phyloP scores from a whole-genome alignment of 2,113 vertebrate species.

The Eretmochelys imbricata region DNA sequence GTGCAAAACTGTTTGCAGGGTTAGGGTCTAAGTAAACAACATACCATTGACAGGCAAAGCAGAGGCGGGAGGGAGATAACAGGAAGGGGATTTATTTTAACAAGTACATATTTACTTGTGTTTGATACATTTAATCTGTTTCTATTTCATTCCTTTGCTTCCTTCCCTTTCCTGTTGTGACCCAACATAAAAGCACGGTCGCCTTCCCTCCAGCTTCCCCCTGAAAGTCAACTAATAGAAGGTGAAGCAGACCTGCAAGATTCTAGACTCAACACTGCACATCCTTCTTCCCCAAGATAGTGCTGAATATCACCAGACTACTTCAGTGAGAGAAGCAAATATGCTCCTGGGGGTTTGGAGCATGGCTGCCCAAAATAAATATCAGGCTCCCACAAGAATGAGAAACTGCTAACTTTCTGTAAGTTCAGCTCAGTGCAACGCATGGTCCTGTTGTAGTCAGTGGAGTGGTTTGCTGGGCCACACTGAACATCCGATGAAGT shows the following conservation, averaged over 20 bases:
- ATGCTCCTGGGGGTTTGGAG: neutral
- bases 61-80: neutral
- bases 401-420: neutral
- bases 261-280: neutral
- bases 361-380: neutral
- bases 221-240: conserved; percentile 5
- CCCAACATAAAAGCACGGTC: neutral
- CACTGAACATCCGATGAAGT: neutral
- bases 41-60: too few relatives aligned
- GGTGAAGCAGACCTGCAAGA: neutral
- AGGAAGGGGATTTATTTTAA: neutral
- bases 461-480: neutral
- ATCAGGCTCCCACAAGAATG: neutral
- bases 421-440: neutral
- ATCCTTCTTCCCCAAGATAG: neutral
- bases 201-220: neutral
- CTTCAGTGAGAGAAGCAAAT: neutral
- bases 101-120: neutral
- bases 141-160: neutral
- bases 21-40: neutral
- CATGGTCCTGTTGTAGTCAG: neutral
- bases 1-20: neutral
- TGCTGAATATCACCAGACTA: neutral
- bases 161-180: neutral
- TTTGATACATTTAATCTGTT: too few relatives aligned